A percentile compares a stretch with the other conserved stretches of the same genome.
Evolutionary conservation across 2,797 vertebrate species (phyloP).

Genomic region (Anableps anableps): DNA sequence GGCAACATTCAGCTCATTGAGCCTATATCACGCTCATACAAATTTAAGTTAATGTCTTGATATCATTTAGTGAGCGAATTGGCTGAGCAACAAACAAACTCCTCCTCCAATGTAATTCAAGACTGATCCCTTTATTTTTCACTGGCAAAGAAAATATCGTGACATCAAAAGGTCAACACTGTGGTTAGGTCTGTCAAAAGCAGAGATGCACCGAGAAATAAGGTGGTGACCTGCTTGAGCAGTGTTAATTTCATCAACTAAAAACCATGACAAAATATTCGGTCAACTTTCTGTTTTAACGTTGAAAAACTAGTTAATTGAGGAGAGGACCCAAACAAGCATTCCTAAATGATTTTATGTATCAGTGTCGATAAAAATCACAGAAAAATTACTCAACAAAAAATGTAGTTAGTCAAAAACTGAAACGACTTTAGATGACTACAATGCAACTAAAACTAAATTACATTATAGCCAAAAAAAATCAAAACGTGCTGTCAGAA

Average conservation of each 20-base stretch:
- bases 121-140: no score
- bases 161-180: neutral
- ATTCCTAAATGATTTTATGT: no score
- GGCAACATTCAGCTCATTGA: conserved; percentile 40
- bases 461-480: neutral
- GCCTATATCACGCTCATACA: conserved; percentile 36
- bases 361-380: neutral
- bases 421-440: neutral
- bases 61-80: neutral
- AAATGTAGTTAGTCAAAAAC: neutral
- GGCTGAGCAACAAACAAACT: neutral
- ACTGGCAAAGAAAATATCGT: neutral
- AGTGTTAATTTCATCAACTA: neutral
- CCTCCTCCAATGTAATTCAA: neutral
- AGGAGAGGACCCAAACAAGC: neutral
- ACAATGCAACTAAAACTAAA: neutral
- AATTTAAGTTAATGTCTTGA: conserved; percentile 29
- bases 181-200: neutral
- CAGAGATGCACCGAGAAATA: neutral
- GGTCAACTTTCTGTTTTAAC: neutral
- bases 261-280: neutral
- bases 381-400: neutral
- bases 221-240: neutral
- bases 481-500: neutral
- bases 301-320: neutral